phyloP scores from a whole-genome alignment of 2,888 invertebrate genomes.

The Drosophila stalkeri region DNA sequence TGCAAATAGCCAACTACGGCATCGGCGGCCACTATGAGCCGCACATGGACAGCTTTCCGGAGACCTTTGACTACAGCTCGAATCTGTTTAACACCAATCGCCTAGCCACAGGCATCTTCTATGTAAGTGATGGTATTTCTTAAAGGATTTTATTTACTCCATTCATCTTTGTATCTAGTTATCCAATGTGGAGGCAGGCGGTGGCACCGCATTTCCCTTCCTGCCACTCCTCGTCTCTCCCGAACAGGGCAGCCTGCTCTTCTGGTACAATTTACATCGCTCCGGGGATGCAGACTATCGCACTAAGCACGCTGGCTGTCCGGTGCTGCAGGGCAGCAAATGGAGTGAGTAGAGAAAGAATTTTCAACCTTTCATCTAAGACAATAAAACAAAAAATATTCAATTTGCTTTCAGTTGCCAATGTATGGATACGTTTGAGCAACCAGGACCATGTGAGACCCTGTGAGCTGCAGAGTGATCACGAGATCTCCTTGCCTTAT shows the following conservation, averaged over 20 bases:
- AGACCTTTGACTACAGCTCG: slow-evolving; percentile 39
- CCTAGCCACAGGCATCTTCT: slow-evolving; percentile 97
- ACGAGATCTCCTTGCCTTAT: slow-evolving; percentile 71
- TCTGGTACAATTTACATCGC: slow-evolving; percentile 82
- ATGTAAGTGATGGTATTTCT: slow-evolving; percentile 90
- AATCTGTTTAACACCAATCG: slow-evolving; percentile 91
- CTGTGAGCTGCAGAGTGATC: slow-evolving; percentile 83
- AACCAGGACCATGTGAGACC: slow-evolving; percentile 91
- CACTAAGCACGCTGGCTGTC: slow-evolving; percentile 82
- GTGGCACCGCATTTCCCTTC: slow-evolving; percentile 98
- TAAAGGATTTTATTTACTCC: background rate
- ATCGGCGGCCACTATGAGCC: slow-evolving; percentile 89
- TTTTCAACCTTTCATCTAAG: background rate
- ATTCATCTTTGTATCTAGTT: slow-evolving; percentile 87
- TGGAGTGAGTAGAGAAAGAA: slow-evolving; percentile 67
- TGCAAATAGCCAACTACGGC: slow-evolving; percentile 90
- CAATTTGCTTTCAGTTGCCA: slow-evolving; percentile 87
- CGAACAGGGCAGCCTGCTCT: slow-evolving; percentile 88
- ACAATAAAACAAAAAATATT: no score
- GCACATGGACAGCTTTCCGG: slow-evolving; percentile 87
- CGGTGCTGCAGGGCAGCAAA: slow-evolving; percentile 82
- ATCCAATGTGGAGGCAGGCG: slow-evolving; percentile 98
- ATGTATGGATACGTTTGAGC: slow-evolving; percentile 94
- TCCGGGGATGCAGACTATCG: slow-evolving; percentile 79
- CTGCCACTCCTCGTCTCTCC: slow-evolving; percentile 94